Evolutionary conservation across 2,888 invertebrate genomes (phyloP), one percentile per base, ranked within the genome.

Genomic region (Caenorhabditis sp.): DNA sequence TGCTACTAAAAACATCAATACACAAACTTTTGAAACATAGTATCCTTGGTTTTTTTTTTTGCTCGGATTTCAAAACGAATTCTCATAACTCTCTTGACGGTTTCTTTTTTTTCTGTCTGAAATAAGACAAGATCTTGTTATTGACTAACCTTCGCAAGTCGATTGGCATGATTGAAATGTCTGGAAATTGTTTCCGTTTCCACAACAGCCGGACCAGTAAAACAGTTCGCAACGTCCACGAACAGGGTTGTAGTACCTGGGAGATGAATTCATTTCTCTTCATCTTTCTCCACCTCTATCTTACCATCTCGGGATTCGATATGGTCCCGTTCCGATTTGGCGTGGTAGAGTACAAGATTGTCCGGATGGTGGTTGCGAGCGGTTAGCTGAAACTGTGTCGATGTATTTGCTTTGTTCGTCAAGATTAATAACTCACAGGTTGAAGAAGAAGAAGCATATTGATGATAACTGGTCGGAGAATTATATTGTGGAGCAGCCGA

Each of bases 161-260:
- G 88, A 84, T 79, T 91, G 90, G 64, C 92, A 92, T 14, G 87
- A 83, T 66, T 92, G 90, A 87, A 89, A 90, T 22, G 90, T 90
- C 59, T 90, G 90, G 88, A 92, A 92, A 86, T 92, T 92, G 88
- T 92, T 92, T 77, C 88, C 89, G 82, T 92, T 92, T 75, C 90
- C 91, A 80, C 90, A 92, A 82, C 92, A 92, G 28, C 92, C 92
- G 7, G 90, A 90, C 90, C 92, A 92, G 82, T 92, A 92, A 86
- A 92, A 92, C 24, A 92, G 86, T 76, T 92, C 92, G 80, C 92
- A 92, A 28, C 90, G 88, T 51, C 85, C 83, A 10, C 91, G 88
- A 3, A 85, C 87, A 14, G 91, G 88, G 84, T 92, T 92, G 84
- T 88, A 92, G 79, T 90, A 92, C 88, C 88, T 88, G 10, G 6